Conservation (phyloP, 2,797 vertebrate species). For the Chelonia mydas region DNA sequence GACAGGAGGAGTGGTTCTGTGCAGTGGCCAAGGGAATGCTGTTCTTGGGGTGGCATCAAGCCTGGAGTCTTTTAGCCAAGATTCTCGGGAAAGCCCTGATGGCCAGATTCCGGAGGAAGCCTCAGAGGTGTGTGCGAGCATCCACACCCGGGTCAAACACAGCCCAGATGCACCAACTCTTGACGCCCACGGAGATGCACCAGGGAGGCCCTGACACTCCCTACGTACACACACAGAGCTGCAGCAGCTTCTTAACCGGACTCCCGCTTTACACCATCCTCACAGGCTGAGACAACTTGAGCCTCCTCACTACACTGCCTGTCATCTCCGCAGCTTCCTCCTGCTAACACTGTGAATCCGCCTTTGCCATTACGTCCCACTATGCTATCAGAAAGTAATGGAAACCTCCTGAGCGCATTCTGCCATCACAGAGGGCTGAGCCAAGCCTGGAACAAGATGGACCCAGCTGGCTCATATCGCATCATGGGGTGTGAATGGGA, state of each 20-base stretch:
- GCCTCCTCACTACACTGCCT: rapidly evolving
- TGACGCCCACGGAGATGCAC: rapidly evolving
- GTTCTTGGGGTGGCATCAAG: not conserved
- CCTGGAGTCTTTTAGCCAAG: not conserved
- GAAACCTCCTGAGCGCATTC: rapidly evolving
- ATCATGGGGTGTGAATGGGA: rapidly evolving
- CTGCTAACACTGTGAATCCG: rapidly evolving
- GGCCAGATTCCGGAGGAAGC: rapidly evolving
- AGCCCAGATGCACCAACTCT: rapidly evolving
- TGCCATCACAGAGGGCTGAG: rapidly evolving
- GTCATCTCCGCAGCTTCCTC: rapidly evolving
- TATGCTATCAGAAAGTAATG: rapidly evolving
- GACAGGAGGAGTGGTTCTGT: not conserved
- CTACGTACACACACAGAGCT: rapidly evolving
- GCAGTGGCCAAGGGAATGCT: not conserved
- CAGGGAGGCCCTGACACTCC: not conserved
- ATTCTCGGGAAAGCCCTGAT: not conserved
- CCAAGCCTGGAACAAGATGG: rapidly evolving
- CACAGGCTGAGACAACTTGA: not conserved
- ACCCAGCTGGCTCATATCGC: rapidly evolving
- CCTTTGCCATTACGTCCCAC: rapidly evolving
- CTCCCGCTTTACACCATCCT: not conserved
- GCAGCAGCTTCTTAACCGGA: not conserved
- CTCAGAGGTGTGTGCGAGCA: not conserved
- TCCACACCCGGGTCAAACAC: not conserved